Evolutionary conservation across 2,797 vertebrate genomes (phyloP).

Genomic region (Anomalospiza imberbis): DNA sequence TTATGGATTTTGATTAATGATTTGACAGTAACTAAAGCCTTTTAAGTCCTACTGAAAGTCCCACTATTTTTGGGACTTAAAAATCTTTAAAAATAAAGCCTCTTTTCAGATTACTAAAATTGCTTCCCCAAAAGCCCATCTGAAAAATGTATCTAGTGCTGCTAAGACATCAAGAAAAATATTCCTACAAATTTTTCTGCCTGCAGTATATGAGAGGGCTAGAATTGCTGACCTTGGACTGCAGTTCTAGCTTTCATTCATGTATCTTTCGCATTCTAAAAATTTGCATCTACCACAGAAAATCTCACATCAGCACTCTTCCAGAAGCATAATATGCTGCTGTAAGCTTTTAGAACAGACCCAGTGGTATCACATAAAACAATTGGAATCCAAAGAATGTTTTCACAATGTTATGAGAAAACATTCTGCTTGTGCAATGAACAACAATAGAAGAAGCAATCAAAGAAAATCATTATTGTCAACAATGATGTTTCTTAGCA

Average conservation of each 20-base stretch:
- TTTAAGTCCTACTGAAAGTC: too few relatives aligned
- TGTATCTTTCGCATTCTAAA: not conserved
- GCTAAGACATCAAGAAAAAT: not conserved
- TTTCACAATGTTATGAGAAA: conserved; percentile 46
- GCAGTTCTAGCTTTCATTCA: not conserved
- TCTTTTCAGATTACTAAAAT: not conserved
- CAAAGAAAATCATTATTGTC: conserved; percentile 63
- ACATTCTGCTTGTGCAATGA: conserved; percentile 54
- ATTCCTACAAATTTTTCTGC: not conserved
- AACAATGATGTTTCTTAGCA: conserved; percentile 70
- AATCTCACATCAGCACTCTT: not conserved
- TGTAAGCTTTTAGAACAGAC: conserved; percentile 19
- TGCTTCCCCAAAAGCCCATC: not conserved
- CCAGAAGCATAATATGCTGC: not conserved
- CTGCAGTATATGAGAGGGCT: not conserved
- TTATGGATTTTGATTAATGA: not conserved
- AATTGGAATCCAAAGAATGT: conserved; percentile 17
- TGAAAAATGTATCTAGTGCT: not conserved
- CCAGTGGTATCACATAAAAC: not conserved
- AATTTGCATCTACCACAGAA: not conserved
- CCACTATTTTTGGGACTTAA: not conserved
- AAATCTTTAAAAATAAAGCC: not conserved
- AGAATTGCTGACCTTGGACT: not conserved
- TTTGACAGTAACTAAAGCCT: not conserved
- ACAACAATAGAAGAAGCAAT: conserved; percentile 64